Conservation (phyloP, 2,797 vertebrate species). For the Petrocephalus sullivani region DNA sequence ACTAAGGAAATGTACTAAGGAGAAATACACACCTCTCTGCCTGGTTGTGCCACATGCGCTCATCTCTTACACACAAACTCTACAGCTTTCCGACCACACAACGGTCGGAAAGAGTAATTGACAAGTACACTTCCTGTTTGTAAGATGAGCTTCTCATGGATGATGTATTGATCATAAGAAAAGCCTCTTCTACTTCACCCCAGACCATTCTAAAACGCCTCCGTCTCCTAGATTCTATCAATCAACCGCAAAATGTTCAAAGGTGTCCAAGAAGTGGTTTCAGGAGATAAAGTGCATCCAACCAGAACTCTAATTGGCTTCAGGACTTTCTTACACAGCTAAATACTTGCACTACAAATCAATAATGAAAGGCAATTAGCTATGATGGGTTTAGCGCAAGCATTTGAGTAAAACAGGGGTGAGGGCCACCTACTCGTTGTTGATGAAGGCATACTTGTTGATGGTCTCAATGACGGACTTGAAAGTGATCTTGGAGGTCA, state of each 20-base stretch:
- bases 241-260: neutral
- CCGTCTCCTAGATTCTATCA: neutral
- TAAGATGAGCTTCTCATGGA: neutral
- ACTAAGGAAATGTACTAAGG: neutral
- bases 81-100: neutral
- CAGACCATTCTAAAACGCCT: neutral
- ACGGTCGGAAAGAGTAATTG: neutral
- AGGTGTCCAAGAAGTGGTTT: neutral
- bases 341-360: neutral
- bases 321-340: neutral
- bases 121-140: neutral
- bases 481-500: conserved; percentile 95
- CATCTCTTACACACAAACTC: neutral
- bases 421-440: conserved; percentile 79
- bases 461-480: conserved; percentile 89
- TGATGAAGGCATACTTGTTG: conserved; percentile 88
- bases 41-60: neutral
- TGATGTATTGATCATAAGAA: neutral
- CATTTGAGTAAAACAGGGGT: conserved; percentile 16
- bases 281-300: neutral
- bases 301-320: neutral
- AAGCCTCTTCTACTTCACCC: neutral
- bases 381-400: neutral
- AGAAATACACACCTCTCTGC: neutral
- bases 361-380: neutral